Base-by-base conservation (phyloP, 2,888 invertebrate species). In the Synanthedon myopaeformis region DNA sequence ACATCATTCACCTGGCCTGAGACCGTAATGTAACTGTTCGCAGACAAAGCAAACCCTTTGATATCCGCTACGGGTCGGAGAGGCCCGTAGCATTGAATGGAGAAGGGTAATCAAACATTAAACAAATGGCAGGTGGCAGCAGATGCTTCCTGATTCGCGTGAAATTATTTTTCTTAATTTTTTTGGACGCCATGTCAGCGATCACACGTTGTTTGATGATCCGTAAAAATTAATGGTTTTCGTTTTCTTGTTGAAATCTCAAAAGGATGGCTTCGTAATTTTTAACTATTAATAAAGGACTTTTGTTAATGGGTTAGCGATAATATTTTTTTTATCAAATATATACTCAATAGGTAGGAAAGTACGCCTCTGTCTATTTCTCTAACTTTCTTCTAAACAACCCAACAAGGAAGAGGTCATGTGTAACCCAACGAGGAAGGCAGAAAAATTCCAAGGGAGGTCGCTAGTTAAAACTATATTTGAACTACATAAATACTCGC, bases 91-190 rank as follows among this genome's bases (percentile, higher is more conserved):
- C 67, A 72, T 65, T 66, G 69, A 71, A 61, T 59, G 60, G 61
- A 61, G 65, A 62, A 70, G 70, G 66, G 74, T 71, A 77, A 81
- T 80, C 79, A 80, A 74, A 75, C 79, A 77, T 77, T 79, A 77
- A 62, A 66, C 62, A 59, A 61, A 60, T 42, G 69, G 76, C 84
- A 85, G 87, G 86, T 85, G 86, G 68, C 69, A 74, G 76, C 83
- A 85, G 84, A 82, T 84, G 85, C 75, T 72, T 72, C 72, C 71
- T 79, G 76, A 85, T 83, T 70, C 76, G 79, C 87, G 82, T 86
- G 82, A 86, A 87, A 87, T 86, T 79, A 78, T 82, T 68, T 77
- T 75, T 77, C 71, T 68, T 72, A 67, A 57, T 63, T 63, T 60
- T 66, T 66, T 69, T 63, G 67, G 61, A 57, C 57, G 59, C 63